Evolutionary conservation across 1,140 invertebrate genomes (phyloP).

Genomic region (Conopomorpha cramerella): DNA sequence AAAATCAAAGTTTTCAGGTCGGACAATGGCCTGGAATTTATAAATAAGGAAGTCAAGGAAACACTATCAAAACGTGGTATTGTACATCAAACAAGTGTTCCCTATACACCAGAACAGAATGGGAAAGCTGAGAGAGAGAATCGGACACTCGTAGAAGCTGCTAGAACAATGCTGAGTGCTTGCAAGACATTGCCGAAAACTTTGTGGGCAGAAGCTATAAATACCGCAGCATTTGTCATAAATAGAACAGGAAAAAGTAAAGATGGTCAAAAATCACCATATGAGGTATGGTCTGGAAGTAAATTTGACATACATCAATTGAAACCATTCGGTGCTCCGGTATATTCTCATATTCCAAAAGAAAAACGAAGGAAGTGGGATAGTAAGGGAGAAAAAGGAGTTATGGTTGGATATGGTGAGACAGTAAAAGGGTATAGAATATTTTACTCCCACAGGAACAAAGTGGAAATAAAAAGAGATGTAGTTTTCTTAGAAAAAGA

Average conservation of each 20-base stretch:
- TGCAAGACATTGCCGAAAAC: conserved; percentile 6
- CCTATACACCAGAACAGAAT: conserved; percentile 48
- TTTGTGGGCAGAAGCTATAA: conserved; percentile 25
- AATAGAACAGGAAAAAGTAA: conserved; percentile 21
- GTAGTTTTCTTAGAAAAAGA: no score
- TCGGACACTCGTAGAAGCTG: conserved; percentile 36
- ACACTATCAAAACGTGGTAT: conserved; percentile 13
- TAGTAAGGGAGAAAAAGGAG: conserved; percentile 10
- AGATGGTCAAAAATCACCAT: conserved; percentile 17
- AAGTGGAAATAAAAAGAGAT: no score
- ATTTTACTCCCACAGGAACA: conserved; percentile 2
- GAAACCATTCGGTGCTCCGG: conserved; percentile 17
- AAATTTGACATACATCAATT: conserved; percentile 9
- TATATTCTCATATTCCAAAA: conserved; percentile 19
- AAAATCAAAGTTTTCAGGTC: conserved; percentile 20
- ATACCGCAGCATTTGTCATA: conserved; percentile 16
- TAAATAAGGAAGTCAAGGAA: conserved; percentile 18
- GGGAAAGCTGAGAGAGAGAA: conserved; percentile 31
- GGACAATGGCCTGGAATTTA: conserved; percentile 38
- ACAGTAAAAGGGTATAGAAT: conserved; percentile 6
- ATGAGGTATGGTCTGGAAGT: conserved; percentile 17
- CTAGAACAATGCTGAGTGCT: conserved; percentile 18
- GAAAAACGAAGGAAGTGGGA: conserved; percentile 18
- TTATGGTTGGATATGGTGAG: conserved; percentile 3
- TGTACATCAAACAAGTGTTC: conserved; percentile 17